phyloP scores from a whole-genome alignment of 2,888 invertebrate genomes.

The Muschampia plurimacula region DNA sequence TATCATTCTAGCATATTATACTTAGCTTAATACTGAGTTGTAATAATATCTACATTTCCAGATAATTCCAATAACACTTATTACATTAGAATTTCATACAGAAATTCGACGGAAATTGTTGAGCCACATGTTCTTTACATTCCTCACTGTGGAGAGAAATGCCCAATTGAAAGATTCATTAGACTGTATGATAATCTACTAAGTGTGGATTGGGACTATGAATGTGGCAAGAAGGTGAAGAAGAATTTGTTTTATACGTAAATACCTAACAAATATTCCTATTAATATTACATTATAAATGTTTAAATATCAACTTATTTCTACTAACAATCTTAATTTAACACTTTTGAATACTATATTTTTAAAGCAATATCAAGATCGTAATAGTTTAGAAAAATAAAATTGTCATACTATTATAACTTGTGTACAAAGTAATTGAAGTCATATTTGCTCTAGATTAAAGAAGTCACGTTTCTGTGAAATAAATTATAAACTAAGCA shows the following conservation, averaged over 20 bases:
- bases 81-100: conserved; percentile 86
- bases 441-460: no score
- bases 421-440: no score
- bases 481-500: no score
- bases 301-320: no score
- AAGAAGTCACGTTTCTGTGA: no score
- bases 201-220: conserved; percentile 88
- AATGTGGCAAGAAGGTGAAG: conserved; percentile 84
- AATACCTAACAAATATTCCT: conserved; percentile 13
- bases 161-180: conserved; percentile 85
- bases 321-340: no score
- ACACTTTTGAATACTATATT: no score
- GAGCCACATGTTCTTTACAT: conserved; percentile 86
- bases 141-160: conserved; percentile 87
- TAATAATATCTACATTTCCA: conserved; percentile 43
- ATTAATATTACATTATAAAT: not conserved
- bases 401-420: no score
- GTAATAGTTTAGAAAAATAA: no score
- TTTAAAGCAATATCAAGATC: no score
- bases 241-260: conserved; percentile 33
- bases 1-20: no score
- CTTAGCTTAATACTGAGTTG: not conserved
- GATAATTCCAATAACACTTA: conserved; percentile 51
- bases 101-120: conserved; percentile 84
- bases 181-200: conserved; percentile 85